phyloP scores from a whole-genome alignment of 2,113 vertebrate species.

The Atherinomorus stipes region DNA sequence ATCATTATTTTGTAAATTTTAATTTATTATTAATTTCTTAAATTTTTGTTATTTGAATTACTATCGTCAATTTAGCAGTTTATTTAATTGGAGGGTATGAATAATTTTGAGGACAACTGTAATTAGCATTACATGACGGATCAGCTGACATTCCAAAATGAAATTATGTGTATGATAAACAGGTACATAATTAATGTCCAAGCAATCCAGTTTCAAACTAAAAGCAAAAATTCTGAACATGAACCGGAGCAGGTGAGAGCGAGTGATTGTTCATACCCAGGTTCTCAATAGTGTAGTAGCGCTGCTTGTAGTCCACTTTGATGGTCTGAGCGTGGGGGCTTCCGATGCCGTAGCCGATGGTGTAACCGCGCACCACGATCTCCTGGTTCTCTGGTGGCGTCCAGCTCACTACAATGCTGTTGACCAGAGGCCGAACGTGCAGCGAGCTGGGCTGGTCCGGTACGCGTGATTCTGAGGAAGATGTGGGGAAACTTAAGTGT shows the following conservation, averaged over 20 bases:
- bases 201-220: background rate
- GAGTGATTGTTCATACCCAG: slow-evolving; percentile 83
- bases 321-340: slow-evolving; percentile 96
- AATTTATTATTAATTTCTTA: too few relatives aligned
- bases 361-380: slow-evolving; percentile 95
- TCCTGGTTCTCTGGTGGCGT: slow-evolving; percentile 98
- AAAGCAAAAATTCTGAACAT: background rate
- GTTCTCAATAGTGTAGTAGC: slow-evolving; percentile 97
- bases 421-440: slow-evolving; percentile 93
- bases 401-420: slow-evolving; percentile 98
- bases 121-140: background rate
- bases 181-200: background rate
- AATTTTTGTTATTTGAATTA: too few relatives aligned
- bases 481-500: background rate
- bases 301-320: slow-evolving; percentile 97
- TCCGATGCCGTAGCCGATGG: slow-evolving; percentile 94
- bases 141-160: background rate
- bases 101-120: too few relatives aligned
- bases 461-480: slow-evolving; percentile 88
- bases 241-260: background rate
- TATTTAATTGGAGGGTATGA: too few relatives aligned
- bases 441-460: slow-evolving; percentile 96
- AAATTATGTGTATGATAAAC: background rate
- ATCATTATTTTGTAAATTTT: too few relatives aligned
- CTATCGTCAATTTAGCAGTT: too few relatives aligned